A percentile compares a stretch with the other conserved stretches of the same genome.
These are phyloP conservation scores for Heterotilapia buettikoferi DNA, from an alignment of 2,113 vertebrate genomes.

Conservation along the genomic window DNA sequence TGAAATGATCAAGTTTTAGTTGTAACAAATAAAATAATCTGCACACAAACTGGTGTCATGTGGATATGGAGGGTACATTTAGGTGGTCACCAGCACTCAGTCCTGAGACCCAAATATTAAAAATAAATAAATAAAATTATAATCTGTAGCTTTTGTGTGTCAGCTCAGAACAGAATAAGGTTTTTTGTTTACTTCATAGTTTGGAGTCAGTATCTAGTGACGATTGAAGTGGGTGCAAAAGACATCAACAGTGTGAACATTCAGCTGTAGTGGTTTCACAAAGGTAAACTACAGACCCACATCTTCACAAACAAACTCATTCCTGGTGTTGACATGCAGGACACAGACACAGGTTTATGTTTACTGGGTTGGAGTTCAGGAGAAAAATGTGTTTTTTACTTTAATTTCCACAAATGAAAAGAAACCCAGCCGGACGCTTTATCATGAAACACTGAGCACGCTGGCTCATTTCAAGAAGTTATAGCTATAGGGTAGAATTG, in stretches of 20 bases:
- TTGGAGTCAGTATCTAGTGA: rapidly evolving
- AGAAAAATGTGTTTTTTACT: background rate
- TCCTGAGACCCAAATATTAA: background rate
- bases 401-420: background rate
- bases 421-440: background rate
- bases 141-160: background rate
- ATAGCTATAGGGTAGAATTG: background rate
- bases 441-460: background rate
- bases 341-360: background rate
- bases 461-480: background rate
- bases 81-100: background rate
- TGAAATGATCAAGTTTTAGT: rapidly evolving
- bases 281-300: background rate
- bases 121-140: background rate
- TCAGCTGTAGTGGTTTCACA: background rate
- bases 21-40: background rate
- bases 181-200: background rate
- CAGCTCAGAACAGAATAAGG: background rate
- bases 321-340: background rate
- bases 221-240: background rate
- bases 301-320: background rate
- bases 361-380: background rate
- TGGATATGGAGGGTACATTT: background rate
- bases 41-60: background rate
- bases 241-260: background rate